phyloP scores from a whole-genome alignment of 1,140 invertebrate genomes.

The Colletes gigas region DNA sequence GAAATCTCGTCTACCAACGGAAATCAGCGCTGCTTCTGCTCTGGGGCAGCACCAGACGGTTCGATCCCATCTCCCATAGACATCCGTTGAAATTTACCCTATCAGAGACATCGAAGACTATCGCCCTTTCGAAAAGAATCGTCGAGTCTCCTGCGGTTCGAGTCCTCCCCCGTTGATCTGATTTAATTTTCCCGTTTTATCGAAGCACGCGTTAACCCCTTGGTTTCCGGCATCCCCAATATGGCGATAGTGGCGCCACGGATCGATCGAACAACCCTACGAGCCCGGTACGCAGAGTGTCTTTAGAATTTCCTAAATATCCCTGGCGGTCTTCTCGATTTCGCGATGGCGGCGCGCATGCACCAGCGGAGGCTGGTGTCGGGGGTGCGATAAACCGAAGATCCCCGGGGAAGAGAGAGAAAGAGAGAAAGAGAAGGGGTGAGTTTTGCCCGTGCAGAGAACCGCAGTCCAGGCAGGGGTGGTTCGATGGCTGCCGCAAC shows the following conservation, averaged over 20 bases:
- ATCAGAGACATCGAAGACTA: too few species aligned
- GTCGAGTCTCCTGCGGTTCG: too few species aligned
- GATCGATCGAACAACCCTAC: constrained; percentile 26
- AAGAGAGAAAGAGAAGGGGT: not conserved
- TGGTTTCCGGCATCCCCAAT: not conserved
- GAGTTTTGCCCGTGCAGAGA: not conserved
- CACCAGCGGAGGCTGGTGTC: not conserved
- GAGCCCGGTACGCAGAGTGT: constrained; percentile 17
- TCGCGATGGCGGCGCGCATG: constrained; percentile 1
- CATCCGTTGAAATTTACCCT: too few species aligned
- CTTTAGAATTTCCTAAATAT: constrained; percentile 12
- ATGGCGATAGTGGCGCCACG: constrained; percentile 37
- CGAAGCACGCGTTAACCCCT: too few species aligned
- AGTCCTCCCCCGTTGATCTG: too few species aligned
- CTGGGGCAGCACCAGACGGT: not conserved
- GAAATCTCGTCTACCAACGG: not conserved
- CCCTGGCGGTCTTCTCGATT: not conserved
- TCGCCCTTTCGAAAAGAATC: too few species aligned
- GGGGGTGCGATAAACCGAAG: too few species aligned
- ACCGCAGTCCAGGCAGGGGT: constrained; percentile 12
- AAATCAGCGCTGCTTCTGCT: too few species aligned
- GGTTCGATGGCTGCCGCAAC: constrained; percentile 31
- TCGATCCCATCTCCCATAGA: too few species aligned
- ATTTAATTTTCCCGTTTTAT: too few species aligned
- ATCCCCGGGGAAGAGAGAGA: not conserved